Conservation (phyloP, 2,113 vertebrate genomes). For the Tonatia bakeri region DNA sequence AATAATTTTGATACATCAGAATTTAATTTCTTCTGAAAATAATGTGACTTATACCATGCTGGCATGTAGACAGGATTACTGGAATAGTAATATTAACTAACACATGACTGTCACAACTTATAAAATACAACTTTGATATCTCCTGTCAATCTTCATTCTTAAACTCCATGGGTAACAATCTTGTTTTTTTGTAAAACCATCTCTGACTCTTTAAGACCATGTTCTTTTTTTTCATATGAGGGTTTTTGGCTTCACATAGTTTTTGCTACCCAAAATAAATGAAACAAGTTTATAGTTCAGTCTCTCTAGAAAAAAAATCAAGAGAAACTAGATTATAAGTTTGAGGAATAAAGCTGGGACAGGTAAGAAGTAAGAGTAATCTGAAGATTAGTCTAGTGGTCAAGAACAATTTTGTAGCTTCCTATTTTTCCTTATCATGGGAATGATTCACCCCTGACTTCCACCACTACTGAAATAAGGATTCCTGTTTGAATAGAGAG, state of each 20-base stretch:
- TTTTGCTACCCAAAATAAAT: neutral
- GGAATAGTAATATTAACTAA: neutral
- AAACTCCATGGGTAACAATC: neutral
- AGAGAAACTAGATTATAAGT: neutral
- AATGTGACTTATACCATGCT: neutral
- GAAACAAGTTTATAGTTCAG: neutral
- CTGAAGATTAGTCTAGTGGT: neutral
- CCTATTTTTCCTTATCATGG: neutral
- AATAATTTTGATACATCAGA: neutral
- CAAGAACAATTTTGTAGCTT: neutral
- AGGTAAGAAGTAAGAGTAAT: neutral
- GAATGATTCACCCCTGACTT: neutral
- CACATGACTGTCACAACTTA: neutral
- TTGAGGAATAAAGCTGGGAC: neutral
- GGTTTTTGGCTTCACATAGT: accelerated
- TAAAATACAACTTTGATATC: neutral
- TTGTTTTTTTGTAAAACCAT: neutral
- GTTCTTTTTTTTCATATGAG: neutral
- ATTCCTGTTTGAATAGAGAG: neutral
- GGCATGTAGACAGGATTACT: neutral
- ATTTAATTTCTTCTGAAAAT: neutral
- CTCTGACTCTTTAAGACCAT: neutral
- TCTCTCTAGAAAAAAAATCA: neutral
- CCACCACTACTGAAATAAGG: neutral
- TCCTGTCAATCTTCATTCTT: neutral